phyloP scores from a whole-genome alignment of 2,797 vertebrate genomes.

The Oreonectes daqikongensis region DNA sequence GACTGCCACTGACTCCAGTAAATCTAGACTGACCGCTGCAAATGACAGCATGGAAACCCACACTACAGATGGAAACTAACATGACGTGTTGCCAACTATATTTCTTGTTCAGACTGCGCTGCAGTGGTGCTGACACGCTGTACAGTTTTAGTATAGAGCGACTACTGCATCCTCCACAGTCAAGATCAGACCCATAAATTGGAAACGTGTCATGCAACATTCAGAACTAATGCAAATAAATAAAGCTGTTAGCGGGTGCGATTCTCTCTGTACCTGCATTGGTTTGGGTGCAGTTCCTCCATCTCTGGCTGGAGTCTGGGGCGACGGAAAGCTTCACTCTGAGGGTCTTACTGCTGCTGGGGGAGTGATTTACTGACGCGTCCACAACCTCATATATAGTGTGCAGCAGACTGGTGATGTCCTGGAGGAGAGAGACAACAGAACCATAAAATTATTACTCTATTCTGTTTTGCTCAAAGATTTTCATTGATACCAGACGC shows the following conservation, averaged over 20 bases:
- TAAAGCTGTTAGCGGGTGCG: neutral
- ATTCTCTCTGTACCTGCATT: conserved; percentile 76
- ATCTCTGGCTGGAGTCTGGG: conserved; percentile 91
- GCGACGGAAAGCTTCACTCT: conserved; percentile 95
- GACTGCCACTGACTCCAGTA: neutral
- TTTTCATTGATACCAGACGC: neutral
- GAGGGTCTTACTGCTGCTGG: conserved; percentile 93
- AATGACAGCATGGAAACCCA: neutral
- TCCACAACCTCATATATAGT: conserved; percentile 99
- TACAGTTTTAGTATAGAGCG: neutral
- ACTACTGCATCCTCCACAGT: neutral
- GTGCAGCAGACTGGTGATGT: conserved; percentile 97
- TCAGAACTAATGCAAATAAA: neutral
- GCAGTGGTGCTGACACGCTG: neutral
- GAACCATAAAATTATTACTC: neutral
- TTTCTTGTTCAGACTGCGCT: neutral
- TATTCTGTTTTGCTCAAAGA: conserved; percentile 12
- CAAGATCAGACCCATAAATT: neutral
- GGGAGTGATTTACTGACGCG: conserved; percentile 95
- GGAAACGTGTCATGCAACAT: neutral
- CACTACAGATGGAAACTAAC: neutral
- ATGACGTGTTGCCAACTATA: neutral
- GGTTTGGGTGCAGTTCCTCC: conserved; percentile 83
- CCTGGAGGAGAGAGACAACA: conserved; percentile 70
- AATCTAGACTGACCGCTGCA: conserved; percentile 8